Percentiles rank a stretch among this genome's conserved stretches.
Evolutionary conservation across 2,888 invertebrate species (phyloP).

Genomic region (Hetaerina titia): DNA sequence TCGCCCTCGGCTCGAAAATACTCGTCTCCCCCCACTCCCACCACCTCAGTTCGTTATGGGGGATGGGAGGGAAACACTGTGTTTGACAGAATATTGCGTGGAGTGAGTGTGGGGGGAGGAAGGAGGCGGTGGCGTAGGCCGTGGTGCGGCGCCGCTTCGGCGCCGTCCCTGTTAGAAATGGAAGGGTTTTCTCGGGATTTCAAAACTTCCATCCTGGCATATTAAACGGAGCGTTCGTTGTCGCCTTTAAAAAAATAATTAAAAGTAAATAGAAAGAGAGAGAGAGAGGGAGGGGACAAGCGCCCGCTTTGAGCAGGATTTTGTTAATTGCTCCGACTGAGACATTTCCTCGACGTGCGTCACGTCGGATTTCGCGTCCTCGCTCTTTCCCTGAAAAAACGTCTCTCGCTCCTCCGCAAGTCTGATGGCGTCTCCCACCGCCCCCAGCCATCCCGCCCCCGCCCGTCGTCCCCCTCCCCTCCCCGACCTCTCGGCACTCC

Average conservation of each 20-base stretch:
- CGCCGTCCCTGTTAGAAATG: neutral
- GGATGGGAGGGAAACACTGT: neutral
- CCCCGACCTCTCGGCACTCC: conserved; percentile 59
- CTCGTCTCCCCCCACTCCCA: neutral
- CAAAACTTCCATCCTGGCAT: neutral
- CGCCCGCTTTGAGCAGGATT: neutral
- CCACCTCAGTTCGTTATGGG: neutral
- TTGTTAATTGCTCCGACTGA: neutral
- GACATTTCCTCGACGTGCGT: neutral
- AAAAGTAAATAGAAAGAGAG: neutral
- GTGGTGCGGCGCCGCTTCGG: neutral
- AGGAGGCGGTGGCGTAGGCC: neutral
- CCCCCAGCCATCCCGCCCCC: conserved; percentile 75
- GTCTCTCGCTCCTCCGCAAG: neutral
- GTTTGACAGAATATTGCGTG: neutral
- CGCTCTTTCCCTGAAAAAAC: neutral
- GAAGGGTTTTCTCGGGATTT: neutral
- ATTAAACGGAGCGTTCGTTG: neutral
- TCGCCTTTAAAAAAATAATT: neutral
- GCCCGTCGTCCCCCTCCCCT: conserved; percentile 71
- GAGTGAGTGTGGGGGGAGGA: neutral
- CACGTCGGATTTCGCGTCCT: neutral
- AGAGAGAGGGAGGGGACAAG: neutral
- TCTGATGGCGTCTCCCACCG: neutral
- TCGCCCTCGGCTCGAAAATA: neutral